Evolutionary conservation across 2,888 invertebrate species (phyloP).

Genomic region (Chaitophorus viminalis): DNA sequence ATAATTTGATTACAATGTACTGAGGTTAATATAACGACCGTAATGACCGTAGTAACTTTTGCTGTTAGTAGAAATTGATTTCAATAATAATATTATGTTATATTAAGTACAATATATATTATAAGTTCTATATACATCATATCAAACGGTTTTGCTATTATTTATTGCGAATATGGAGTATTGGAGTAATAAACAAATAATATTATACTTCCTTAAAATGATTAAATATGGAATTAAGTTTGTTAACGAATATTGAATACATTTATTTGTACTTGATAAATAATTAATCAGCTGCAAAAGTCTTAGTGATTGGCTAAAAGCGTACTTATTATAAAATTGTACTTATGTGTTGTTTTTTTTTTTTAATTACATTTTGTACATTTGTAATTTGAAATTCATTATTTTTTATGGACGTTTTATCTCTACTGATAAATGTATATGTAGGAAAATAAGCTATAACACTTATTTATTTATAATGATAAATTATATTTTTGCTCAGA

Average conservation of each 20-base stretch:
- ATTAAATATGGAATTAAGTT: background rate
- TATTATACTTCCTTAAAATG: background rate
- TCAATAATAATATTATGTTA: background rate
- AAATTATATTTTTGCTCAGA: background rate
- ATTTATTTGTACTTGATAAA: background rate
- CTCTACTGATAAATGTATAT: background rate
- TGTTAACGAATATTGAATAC: background rate
- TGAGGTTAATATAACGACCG: background rate
- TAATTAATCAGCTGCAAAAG: background rate
- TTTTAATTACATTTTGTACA: background rate
- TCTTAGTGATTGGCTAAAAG: background rate
- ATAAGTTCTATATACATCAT: background rate
- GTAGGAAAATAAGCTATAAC: background rate
- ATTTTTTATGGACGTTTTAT: background rate
- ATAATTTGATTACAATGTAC: too few relatives aligned
- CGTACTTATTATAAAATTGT: background rate
- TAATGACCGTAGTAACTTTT: background rate
- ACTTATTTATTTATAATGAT: background rate
- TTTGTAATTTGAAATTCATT: background rate
- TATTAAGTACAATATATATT: too few relatives aligned
- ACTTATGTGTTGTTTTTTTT: background rate
- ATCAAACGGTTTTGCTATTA: background rate
- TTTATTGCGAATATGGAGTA: background rate
- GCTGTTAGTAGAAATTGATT: background rate
- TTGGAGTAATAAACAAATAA: background rate